These are phyloP conservation scores for Araneus ventricosus DNA, from an alignment of 1,140 invertebrate species.

Conservation along the genomic window DNA sequence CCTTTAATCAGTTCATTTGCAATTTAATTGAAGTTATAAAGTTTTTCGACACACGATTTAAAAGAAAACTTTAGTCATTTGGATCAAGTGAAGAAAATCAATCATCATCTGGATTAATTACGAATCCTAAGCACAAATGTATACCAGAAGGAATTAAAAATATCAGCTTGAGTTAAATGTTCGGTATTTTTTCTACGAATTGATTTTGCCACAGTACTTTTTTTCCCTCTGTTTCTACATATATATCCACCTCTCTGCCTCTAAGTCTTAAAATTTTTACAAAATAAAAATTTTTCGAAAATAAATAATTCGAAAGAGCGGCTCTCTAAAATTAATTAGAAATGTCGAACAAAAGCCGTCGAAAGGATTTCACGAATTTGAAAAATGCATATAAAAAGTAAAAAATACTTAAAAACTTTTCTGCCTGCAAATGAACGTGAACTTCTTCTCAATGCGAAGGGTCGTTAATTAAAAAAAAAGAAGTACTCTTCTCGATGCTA, in stretches of 20 bases:
- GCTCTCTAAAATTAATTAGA: slow-evolving; percentile 38
- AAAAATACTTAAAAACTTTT: slow-evolving; percentile 23
- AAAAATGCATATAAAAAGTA: slow-evolving; percentile 14
- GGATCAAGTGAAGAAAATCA: background rate
- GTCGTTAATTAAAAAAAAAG: slow-evolving; percentile 7
- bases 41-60: background rate
- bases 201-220: background rate
- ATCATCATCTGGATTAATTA: background rate
- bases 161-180: background rate
- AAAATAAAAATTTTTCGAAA: background rate
- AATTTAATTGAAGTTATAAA: too few relatives aligned
- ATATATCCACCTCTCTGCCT: background rate
- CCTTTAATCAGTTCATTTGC: background rate
- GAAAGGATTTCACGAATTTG: background rate
- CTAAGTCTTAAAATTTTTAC: background rate
- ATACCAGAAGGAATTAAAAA: background rate
- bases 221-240: background rate
- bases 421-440: slow-evolving; percentile 10
- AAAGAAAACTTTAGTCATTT: background rate
- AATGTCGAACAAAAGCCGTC: slow-evolving; percentile 38
- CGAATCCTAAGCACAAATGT: background rate
- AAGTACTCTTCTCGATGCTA: background rate
- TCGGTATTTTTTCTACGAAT: background rate
- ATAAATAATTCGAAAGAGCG: background rate
- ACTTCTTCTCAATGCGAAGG: slow-evolving; percentile 33